Conservation (phyloP, 2,888 invertebrate species). For the Drosophila picticornis region DNA sequence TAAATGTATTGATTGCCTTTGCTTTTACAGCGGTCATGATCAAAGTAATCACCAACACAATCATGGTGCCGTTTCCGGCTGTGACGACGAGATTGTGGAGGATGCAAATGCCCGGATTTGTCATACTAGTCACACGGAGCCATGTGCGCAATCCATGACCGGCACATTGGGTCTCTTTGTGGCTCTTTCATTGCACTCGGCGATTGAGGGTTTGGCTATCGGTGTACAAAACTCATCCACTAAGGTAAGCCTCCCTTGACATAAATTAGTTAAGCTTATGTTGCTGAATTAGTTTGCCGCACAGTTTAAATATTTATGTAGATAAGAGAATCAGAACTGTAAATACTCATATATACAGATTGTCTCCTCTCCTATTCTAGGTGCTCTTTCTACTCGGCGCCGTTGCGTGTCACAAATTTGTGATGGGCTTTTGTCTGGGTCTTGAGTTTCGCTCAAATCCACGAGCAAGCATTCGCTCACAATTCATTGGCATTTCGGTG, state of each 20-base stretch:
- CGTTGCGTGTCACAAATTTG: slow-evolving; percentile 92
- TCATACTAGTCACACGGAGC: slow-evolving; percentile 89
- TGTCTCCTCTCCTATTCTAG: slow-evolving; percentile 84
- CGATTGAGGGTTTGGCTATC: slow-evolving; percentile 93
- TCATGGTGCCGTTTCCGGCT: slow-evolving; percentile 33
- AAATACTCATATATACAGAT: slow-evolving; percentile 27
- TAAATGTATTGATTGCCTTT: slow-evolving; percentile 15
- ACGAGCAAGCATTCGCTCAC: slow-evolving; percentile 80
- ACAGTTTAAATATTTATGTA: slow-evolving; percentile 64
- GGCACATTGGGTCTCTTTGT: slow-evolving; percentile 89
- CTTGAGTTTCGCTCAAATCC: slow-evolving; percentile 89
- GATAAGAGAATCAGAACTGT: slow-evolving; percentile 48
- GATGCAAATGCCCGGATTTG: slow-evolving; percentile 86
- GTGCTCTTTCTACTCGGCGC: slow-evolving; percentile 89
- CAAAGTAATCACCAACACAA: slow-evolving; percentile 30
- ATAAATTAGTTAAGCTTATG: slow-evolving; percentile 29
- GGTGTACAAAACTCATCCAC: slow-evolving; percentile 89
- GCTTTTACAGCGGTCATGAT: slow-evolving; percentile 38
- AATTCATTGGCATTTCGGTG: slow-evolving; percentile 87
- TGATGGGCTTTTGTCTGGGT: slow-evolving; percentile 93
- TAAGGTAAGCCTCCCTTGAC: slow-evolving; percentile 86
- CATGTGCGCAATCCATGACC: slow-evolving; percentile 88
- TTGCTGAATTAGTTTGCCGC: slow-evolving; percentile 20
- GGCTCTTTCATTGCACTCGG: slow-evolving; percentile 91
- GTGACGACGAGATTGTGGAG: slow-evolving; percentile 70